Base-by-base conservation (phyloP, 2,797 vertebrate species). In the Bucorvus abyssinicus region DNA sequence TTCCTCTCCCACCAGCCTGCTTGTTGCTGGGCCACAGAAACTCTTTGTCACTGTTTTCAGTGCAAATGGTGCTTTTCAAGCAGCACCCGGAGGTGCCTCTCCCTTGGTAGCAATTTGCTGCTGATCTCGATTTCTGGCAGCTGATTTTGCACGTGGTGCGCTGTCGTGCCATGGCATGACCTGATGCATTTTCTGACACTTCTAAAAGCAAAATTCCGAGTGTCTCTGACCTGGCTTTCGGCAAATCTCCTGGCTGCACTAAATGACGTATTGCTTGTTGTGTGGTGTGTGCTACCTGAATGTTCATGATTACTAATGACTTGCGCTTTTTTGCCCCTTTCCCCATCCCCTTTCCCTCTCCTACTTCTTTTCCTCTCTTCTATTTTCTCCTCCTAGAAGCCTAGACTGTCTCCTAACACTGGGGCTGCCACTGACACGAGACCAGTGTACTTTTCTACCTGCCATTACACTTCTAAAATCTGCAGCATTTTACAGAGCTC, bases 371-470 rank as follows among this genome's bases (percentile, higher is more conserved):
- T 40, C 87, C 95, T 96, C 96, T 93, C 94, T 97, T 97, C 97
- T 94, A 97, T 97, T 98, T 97, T 97, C 97, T 97, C 96, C 97
- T 98, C 97, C 97, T 97, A 98, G 98, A 98, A 97, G 95, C 97
- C 97, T 98, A 98, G 97, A 93, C 95, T 97, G 97, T 97, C 96
- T 97, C 95, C 97, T 97, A 96, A 84, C 97, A 90, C 97, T 97
- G 97, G 98, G 97, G 96, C 97, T 97, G 97, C 97, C 87, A 96
- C 96, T 96, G 93, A 91, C 80, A 92, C 97, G 61, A 97, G 97
- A 93, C 97, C 97, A 97, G 94, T 97, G 97, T 94, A 80, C 97
- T 98, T 98, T 98, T 96, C 97, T 97, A 97, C 97, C 97, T 87
- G 96, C 95, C 97, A 97, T 97, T 97, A 87, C 84, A 96, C 96